Evolutionary conservation across 2,888 invertebrate species (phyloP), one percentile per base, ranked within the genome.

Genomic region (Yponomeuta evonymella): DNA sequence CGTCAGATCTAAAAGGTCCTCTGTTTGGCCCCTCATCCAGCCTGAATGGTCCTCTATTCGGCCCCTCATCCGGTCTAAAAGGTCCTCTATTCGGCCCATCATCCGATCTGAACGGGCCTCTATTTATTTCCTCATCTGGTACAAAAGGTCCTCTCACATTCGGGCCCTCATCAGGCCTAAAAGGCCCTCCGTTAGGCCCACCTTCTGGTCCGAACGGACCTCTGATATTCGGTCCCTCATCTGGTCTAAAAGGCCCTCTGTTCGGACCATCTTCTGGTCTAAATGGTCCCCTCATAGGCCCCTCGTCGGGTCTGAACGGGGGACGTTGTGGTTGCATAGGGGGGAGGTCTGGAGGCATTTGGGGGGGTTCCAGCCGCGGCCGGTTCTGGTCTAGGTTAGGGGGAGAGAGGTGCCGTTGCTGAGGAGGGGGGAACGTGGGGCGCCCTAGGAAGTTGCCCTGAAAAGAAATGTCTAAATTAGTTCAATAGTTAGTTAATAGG

Each of bases 401-500:
- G 51, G 51, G 51, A 12, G 84, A 81, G 0, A 81, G 74, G 1
- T 88, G 83, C 5, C 83, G 84, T 36, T 77, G 77, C 66, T 71
- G 72, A 2, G 71, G 74, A 0, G 85, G 79, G 0, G 88, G 87
- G 74, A 87, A 89, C 0, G 84, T 81, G 0, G 81, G 74, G 1
- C 89, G 83, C 4, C 83, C 84, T 33, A 77, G 76, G 76, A 86
- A 90, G 73, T 88, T 86, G 2, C 83, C 84, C 90, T 91, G 82
- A 36, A 79, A 82, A 72, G 23, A 69, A 67, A 58, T 15, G 48
- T 30, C 63, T 64, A 4, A 5, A 8, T 43, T 43, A 43, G 43
- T 43, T 43, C 9, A 1, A 8, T 43, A 43, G 43, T 36, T 36
- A 5, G 36, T 43, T 43, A 8, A 8, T 8, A 6, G 0, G 8